Evolutionary conservation across 2,113 vertebrate species (phyloP).

Genomic region (Falco punctatus): DNA sequence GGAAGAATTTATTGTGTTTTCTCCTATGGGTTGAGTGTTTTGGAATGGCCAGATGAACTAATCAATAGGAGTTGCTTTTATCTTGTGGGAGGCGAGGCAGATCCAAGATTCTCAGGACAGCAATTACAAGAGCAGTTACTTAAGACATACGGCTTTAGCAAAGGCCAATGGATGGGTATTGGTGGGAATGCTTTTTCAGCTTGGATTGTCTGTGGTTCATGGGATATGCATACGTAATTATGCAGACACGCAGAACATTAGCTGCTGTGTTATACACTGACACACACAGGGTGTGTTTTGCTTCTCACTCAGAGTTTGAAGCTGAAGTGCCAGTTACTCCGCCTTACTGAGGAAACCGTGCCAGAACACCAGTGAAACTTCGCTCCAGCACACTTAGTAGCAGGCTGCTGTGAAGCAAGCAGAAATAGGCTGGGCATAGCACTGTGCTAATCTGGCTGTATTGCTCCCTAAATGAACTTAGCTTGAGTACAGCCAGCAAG

Average conservation of each 20-base stretch:
- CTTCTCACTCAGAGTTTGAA: neutral
- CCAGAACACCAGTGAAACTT: neutral
- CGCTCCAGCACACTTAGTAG: neutral
- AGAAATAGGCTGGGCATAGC: neutral
- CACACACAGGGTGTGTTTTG: neutral
- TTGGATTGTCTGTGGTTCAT: neutral
- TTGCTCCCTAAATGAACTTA: neutral
- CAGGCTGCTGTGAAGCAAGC: neutral
- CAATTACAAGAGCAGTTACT: neutral
- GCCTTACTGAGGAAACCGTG: neutral
- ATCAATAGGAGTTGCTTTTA: neutral
- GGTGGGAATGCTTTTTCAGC: neutral
- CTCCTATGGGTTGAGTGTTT: neutral
- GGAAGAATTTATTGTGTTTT: neutral
- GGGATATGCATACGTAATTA: fast-evolving
- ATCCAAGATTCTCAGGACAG: neutral
- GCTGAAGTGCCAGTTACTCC: neutral
- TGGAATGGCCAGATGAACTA: neutral
- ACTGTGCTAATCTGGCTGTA: neutral
- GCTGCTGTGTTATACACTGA: neutral
- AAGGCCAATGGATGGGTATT: neutral
- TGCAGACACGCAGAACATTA: neutral
- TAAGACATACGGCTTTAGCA: neutral
- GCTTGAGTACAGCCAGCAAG: neutral
- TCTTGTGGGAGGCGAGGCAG: neutral